Conservation (phyloP, 2,113 vertebrate genomes). For the Rutilus rutilus region DNA sequence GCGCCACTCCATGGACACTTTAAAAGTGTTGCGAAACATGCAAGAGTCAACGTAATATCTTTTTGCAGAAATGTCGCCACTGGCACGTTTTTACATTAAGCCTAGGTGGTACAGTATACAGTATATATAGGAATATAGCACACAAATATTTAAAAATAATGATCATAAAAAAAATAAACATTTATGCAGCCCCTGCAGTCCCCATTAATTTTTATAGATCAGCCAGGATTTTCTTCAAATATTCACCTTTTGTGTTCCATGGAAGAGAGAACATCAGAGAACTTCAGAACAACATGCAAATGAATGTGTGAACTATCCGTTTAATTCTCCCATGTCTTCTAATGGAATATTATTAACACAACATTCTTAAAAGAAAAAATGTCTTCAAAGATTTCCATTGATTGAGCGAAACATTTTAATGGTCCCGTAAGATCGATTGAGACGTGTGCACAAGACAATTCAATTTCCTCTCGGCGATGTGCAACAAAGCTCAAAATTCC, state of each 20-base stretch:
- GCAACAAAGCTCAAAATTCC: constrained; percentile 72
- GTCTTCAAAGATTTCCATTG: neutral
- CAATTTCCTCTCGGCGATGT: constrained; percentile 65
- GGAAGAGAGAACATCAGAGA: neutral
- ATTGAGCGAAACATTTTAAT: constrained; percentile 9
- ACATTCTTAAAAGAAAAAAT: neutral
- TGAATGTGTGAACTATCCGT: neutral
- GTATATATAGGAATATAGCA: neutral
- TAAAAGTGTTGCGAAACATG: neutral
- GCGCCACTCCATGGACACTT: neutral
- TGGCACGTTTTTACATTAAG: neutral
- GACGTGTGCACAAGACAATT: constrained; percentile 66
- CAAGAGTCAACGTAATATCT: neutral
- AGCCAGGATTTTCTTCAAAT: neutral
- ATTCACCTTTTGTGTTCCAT: neutral
- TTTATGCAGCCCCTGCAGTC: neutral
- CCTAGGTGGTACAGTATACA: neutral
- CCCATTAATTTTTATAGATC: neutral
- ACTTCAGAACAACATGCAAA: neutral
- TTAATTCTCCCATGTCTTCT: neutral
- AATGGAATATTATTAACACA: neutral
- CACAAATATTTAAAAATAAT: neutral
- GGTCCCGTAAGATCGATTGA: constrained; percentile 19
- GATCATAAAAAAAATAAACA: too few species aligned
- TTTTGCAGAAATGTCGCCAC: neutral